Percentiles rank a stretch among this genome's conserved stretches.
Evolutionary conservation across 2,797 vertebrate genomes (phyloP).

Genomic region (Falco columbarius): DNA sequence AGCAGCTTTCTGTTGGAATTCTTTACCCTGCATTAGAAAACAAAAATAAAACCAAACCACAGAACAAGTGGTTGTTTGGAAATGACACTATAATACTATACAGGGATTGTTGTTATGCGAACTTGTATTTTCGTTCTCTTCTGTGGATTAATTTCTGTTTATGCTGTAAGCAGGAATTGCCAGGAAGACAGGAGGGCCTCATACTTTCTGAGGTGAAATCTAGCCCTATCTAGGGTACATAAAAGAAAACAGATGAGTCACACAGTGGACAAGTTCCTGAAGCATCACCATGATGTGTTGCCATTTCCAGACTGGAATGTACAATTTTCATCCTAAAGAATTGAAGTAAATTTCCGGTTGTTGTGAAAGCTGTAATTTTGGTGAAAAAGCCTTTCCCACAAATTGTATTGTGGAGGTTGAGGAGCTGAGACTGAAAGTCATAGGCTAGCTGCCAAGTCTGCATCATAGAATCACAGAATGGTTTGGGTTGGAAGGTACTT

Average conservation of each 20-base stretch:
- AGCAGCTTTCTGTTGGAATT: not conserved
- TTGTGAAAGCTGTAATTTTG: not conserved
- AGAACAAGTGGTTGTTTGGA: not conserved
- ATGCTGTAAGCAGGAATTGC: not conserved
- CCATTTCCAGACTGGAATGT: not conserved
- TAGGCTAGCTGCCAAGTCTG: not conserved
- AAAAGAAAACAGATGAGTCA: not conserved
- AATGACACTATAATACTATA: not conserved
- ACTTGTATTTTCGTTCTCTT: not conserved
- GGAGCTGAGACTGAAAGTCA: not conserved
- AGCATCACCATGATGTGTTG: not conserved
- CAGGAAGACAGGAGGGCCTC: not conserved
- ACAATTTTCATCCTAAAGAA: not conserved
- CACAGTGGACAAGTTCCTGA: not conserved
- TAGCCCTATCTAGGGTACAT: not conserved
- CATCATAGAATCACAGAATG: not conserved
- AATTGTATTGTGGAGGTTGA: not conserved
- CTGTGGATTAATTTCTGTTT: not conserved
- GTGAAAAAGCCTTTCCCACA: not conserved
- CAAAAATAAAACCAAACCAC: not conserved
- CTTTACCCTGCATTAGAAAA: fast-evolving
- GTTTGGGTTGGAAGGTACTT: not conserved
- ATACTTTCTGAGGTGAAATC: not conserved
- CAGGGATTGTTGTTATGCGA: not conserved
- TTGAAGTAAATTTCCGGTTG: not conserved